Base-by-base conservation (phyloP, 2,113 vertebrate genomes). In the Oxyruncus cristatus region DNA sequence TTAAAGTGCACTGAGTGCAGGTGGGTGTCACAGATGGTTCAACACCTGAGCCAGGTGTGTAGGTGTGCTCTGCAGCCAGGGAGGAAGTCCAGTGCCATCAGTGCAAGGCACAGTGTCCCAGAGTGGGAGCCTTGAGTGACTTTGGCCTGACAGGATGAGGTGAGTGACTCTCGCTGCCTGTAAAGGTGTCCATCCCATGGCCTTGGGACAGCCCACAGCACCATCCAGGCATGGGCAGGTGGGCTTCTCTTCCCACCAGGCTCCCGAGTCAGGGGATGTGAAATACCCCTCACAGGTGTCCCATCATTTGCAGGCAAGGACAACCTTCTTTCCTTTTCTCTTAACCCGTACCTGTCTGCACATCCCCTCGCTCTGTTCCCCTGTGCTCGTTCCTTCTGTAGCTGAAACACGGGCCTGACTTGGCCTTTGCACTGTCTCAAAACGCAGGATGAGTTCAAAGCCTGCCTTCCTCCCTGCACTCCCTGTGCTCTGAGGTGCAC, bases 321-420 rank as follows among this genome's bases (percentile, higher is more conserved):
- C n/a, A 55, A 1, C 15, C 8, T 44, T 33, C 21, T 7, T 12
- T 8, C 10, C 49, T 62, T 50, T 82, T 42, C 33, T 52, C 56
- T 37, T 80, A 23, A 0, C n/a, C 62, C 19, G 66, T 16, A 4
- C 52, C 28, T 78, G 53, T 26, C 56, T 75, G 52, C 61, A 20
- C 35, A 4, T 67, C 56, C 42, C 62, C 70, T 74, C 0, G 0
- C 61, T 73, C 27, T 6, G 0, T 46, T 44, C 62, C 52, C 71
- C 11, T 33, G 35, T 26, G 4, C 28, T 55, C 23, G 5, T 65
- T 55, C 18, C 49, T 74, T 44, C 50, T 39, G 19, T 12, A 35
- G 74, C 74, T 63, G 56, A 26, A 56, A 33, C 11, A 1, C 0
- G 0, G 23, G 8, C 28, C 56, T 50, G 27, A 19, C 76, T 80